Conservation (phyloP, 2,113 vertebrate species). For the Aviceda subcristata region DNA sequence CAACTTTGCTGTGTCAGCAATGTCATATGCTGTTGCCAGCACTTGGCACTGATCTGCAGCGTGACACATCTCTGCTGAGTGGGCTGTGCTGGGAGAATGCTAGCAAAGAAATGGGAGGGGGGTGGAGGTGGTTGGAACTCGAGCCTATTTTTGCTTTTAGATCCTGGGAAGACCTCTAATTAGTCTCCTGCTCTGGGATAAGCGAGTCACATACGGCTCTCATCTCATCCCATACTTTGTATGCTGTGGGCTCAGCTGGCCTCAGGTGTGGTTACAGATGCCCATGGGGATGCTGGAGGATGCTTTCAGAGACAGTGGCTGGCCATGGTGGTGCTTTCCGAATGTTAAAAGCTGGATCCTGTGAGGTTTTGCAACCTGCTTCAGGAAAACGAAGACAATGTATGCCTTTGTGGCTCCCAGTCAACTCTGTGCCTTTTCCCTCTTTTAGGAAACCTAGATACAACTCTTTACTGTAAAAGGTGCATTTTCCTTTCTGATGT, state of each 20-base stretch:
- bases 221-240: not conserved
- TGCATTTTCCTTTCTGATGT: not conserved
- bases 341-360: not conserved
- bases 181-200: not conserved
- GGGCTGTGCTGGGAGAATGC: conserved; percentile 9
- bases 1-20: conserved; percentile 55
- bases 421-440: not conserved
- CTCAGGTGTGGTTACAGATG: not conserved
- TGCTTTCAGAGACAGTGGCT: not conserved
- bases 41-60: not conserved
- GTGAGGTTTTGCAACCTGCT: not conserved
- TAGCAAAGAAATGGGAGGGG: not conserved
- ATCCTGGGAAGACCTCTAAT: not conserved
- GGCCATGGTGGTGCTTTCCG: not conserved
- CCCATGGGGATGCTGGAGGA: not conserved
- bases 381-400: not conserved
- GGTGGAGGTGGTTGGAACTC: not conserved
- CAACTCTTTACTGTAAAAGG: not conserved
- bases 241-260: not conserved
- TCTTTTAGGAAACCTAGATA: not conserved
- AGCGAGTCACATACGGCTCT: not conserved
- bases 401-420: not conserved
- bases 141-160: not conserved
- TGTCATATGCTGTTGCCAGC: conserved; percentile 13
- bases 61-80: conserved; percentile 51